Conservation (phyloP, 2,797 vertebrate genomes). For the Furcifer pardalis region DNA sequence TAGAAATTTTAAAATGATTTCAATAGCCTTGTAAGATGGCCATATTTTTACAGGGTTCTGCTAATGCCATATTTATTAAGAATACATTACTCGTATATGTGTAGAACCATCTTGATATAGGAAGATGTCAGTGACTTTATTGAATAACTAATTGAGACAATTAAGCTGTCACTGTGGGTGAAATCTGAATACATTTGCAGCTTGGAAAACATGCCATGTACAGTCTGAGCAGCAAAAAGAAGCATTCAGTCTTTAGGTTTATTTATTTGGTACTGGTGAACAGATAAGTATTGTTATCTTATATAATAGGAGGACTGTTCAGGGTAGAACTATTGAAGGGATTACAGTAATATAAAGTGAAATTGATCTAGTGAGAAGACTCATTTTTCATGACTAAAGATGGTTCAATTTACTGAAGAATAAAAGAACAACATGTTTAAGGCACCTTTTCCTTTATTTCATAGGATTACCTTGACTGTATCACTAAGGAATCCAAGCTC, state of each 20-base stretch:
- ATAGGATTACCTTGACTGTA: conserved; percentile 94
- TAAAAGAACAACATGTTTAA: conserved; percentile 55
- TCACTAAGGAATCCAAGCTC: conserved; percentile 88
- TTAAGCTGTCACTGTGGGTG: conserved; percentile 41
- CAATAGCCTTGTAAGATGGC: background rate
- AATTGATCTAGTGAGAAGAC: conserved; percentile 47
- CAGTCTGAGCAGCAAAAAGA: conserved; percentile 26
- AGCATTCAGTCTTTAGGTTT: conserved; percentile 42
- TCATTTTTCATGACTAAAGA: conserved; percentile 56
- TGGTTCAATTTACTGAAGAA: conserved; percentile 47
- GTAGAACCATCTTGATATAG: conserved; percentile 23
- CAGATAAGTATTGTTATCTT: conserved; percentile 59
- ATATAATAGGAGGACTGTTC: conserved; percentile 66
- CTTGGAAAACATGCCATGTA: conserved; percentile 28
- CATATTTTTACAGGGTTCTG: background rate
- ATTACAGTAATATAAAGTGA: conserved; percentile 59
- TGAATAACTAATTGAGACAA: conserved; percentile 38
- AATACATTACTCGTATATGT: conserved; percentile 14
- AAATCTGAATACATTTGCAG: conserved; percentile 53
- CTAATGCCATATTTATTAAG: conserved; percentile 27
- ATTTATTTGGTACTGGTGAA: conserved; percentile 60
- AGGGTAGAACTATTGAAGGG: conserved; percentile 46
- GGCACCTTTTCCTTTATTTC: conserved; percentile 62
- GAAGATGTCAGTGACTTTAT: conserved; percentile 21
- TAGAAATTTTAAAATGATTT: background rate